Evolutionary conservation across 2,797 vertebrate genomes (phyloP), one percentile per base, ranked within the genome.

Genomic region (Lophius americanus): DNA sequence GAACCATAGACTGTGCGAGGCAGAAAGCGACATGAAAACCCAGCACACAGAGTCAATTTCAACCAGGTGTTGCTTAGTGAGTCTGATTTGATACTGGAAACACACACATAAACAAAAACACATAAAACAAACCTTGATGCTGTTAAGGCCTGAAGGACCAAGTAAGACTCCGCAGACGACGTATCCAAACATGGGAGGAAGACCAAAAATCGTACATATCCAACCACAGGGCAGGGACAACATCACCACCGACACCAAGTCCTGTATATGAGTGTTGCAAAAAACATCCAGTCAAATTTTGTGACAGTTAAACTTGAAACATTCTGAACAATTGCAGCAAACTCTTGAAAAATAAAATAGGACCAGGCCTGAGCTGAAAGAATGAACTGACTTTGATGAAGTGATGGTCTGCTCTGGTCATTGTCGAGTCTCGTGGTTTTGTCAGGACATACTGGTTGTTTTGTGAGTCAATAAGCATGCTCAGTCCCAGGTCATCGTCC

Each of bases 401-500:
- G 86, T 98, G 98, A 86, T 94, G 97, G 85, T 99, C 97, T 1
- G 96, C 96, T 12, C 96, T 95, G 0, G 98, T 96, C 85, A 99
- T 96, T 2, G 98, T 99, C 36, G 98, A 96, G 70, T 99, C 98
- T 32, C 97, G 88, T 36, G 98, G 98, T 82, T 97, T 98, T 41
- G 98, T 98, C 78, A 99, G 92, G 66, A 99, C 95, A 39, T 99
- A 99, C 87, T 98, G 98, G 92, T 99, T 99, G 87, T 97, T 99
- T 88, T 98, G 98, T 0, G 97, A 99, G 93, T 99, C 98, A 23
- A 99, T 99, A 70, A 99, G 96, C 97, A 99, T 98, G 84, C 97
- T 98, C 64, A 99, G 94, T 5, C 98, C 98, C 64, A 99, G 85
- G 73, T 94, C 92, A n/a, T 95, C 95, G 78, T 98, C 95, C 38